Percentiles rank a stretch among this genome's conserved stretches.
These are phyloP conservation scores for Lasioglossum albipes DNA, from an alignment of 1,140 invertebrate genomes.

Conservation along the genomic window DNA sequence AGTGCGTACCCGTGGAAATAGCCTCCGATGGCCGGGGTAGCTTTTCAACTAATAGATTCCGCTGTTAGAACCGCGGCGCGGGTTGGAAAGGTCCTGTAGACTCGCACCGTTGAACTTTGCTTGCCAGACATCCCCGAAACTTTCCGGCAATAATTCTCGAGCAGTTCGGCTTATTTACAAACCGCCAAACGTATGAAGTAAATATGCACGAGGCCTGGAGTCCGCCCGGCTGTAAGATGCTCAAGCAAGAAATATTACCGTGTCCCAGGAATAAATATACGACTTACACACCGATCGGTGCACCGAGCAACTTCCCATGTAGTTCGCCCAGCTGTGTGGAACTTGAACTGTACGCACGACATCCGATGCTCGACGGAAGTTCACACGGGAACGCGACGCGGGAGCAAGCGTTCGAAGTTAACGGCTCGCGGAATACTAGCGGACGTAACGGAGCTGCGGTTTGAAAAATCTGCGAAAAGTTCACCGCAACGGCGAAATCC, in stretches of 20 bases:
- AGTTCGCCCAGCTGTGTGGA: not conserved
- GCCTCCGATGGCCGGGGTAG: too few species aligned
- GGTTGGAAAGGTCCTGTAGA: not conserved
- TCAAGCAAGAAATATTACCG: not conserved
- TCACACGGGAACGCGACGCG: not conserved
- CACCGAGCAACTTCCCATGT: not conserved
- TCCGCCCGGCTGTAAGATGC: too few species aligned
- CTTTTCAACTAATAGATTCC: not conserved
- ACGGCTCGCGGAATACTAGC: not conserved
- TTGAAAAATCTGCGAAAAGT: not conserved
- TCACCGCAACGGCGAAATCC: not conserved
- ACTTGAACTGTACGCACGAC: conserved; percentile 1
- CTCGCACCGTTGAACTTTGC: not conserved
- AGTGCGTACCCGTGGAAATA: not conserved
- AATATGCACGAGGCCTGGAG: not conserved
- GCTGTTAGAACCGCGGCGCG: not conserved
- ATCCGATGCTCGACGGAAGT: conserved; percentile 1
- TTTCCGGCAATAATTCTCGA: conserved; percentile 30
- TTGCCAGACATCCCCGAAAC: not conserved
- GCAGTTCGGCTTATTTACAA: conserved; percentile 36
- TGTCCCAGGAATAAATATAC: conserved; percentile 29
- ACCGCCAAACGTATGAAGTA: conserved; percentile 17
- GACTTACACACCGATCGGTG: too few species aligned
- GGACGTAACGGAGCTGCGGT: too few species aligned
- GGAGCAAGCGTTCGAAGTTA: not conserved